phyloP scores from a whole-genome alignment of 2,113 vertebrate genomes.

The Uria aalge region DNA sequence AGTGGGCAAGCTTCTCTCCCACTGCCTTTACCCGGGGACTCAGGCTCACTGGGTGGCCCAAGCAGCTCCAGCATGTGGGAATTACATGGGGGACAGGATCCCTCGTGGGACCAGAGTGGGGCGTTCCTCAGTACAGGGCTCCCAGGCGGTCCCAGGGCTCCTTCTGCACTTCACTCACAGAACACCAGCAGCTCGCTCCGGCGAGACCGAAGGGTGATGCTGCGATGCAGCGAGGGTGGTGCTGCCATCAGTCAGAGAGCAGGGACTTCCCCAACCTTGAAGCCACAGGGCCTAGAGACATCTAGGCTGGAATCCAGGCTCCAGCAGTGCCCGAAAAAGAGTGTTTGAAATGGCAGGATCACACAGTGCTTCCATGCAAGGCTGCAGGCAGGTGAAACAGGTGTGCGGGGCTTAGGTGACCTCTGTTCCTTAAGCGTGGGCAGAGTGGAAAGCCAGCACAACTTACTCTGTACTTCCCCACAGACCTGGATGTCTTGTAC shows the following conservation, averaged over 20 bases:
- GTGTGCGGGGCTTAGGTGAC: fast-evolving
- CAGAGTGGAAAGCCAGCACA: not conserved
- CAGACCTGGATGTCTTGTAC: not conserved
- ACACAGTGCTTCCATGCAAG: not conserved
- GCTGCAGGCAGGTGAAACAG: not conserved
- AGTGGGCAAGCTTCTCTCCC: not conserved
- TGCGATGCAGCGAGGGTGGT: fast-evolving
- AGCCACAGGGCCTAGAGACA: not conserved
- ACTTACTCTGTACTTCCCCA: not conserved
- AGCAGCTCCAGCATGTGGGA: not conserved
- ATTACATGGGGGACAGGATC: not conserved
- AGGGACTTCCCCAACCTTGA: not conserved
- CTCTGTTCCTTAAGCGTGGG: not conserved
- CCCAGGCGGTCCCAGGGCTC: not conserved
- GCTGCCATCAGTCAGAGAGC: not conserved
- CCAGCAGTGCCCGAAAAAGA: not conserved
- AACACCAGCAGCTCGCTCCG: fast-evolving
- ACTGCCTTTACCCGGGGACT: not conserved
- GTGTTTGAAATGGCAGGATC: not conserved
- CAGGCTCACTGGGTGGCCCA: not conserved
- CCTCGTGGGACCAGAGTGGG: not conserved
- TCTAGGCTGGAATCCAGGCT: not conserved
- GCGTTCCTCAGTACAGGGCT: not conserved
- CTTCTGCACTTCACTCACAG: not conserved
- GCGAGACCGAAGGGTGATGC: not conserved